These are phyloP conservation scores for Lasioglossum calceatum DNA, from an alignment of 2,888 invertebrate species.

Conservation along the genomic window DNA sequence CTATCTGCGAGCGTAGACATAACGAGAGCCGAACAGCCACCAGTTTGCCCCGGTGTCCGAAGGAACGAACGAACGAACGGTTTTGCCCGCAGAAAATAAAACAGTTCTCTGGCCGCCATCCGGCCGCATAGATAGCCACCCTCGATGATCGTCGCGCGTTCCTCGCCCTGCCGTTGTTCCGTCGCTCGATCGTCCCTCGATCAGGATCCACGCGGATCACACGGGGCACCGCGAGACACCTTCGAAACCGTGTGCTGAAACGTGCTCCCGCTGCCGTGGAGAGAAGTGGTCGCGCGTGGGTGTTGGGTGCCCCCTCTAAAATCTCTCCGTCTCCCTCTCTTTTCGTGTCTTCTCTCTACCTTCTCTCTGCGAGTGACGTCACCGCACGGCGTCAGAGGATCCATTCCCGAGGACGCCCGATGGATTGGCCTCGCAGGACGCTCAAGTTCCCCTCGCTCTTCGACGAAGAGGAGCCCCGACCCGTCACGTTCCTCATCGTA, in stretches of 20 bases:
- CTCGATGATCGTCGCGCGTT: constrained; percentile 69
- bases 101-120: constrained; percentile 77
- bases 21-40: constrained; percentile 69
- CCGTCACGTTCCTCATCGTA: background rate
- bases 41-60: constrained; percentile 52
- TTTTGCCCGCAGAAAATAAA: constrained; percentile 79
- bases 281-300: constrained; percentile 70
- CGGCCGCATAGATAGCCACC: constrained; percentile 73
- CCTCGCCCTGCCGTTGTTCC: background rate
- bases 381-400: constrained; percentile 32
- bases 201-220: background rate
- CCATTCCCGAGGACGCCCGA: constrained; percentile 10
- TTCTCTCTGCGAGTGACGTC: constrained; percentile 28
- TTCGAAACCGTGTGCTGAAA: constrained; percentile 25
- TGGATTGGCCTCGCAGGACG: constrained; percentile 38
- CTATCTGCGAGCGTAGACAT: constrained; percentile 65
- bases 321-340: constrained; percentile 11
- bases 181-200: background rate
- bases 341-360: background rate
- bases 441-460: constrained; percentile 16
- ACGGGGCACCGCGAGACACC: constrained; percentile 21
- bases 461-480: constrained; percentile 6
- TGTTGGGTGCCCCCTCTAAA: constrained; percentile 60
- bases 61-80: constrained; percentile 43
- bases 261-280: constrained; percentile 23